phyloP scores from a whole-genome alignment of 2,888 invertebrate genomes.

The Microplitis deprimator region DNA sequence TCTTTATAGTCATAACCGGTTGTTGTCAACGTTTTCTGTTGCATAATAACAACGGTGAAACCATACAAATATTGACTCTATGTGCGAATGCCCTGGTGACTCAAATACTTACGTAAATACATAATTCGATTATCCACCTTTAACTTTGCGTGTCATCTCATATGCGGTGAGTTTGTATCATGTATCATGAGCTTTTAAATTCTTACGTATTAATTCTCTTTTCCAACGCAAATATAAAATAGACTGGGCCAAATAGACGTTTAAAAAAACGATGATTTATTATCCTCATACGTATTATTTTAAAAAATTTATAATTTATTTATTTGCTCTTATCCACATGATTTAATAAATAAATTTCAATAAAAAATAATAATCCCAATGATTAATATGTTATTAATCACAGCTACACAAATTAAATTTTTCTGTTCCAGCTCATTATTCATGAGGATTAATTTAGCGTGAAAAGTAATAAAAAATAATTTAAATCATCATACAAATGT shows the following conservation, averaged over 20 bases:
- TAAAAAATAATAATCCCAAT: not conserved
- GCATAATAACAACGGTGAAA: conserved; percentile 55
- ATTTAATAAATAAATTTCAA: not conserved
- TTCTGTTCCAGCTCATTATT: not conserved
- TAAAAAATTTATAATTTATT: not conserved
- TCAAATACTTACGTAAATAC: conserved; percentile 63
- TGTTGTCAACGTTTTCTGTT: conserved; percentile 41
- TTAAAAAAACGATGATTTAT: not conserved
- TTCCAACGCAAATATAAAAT: not conserved
- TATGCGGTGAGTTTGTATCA: conserved; percentile 9
- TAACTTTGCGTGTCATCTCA: conserved; percentile 27
- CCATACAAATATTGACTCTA: conserved; percentile 51
- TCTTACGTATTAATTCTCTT: conserved; percentile 24
- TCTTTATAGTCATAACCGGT: conserved; percentile 24
- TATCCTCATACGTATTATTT: not conserved
- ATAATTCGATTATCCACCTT: conserved; percentile 58
- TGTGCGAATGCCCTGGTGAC: conserved; percentile 52
- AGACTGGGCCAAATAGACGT: not conserved
- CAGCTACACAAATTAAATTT: not conserved
- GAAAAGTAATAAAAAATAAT: not conserved
- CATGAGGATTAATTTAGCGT: not conserved
- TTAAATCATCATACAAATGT: not conserved
- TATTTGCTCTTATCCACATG: not conserved
- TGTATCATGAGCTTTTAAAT: conserved; percentile 13
- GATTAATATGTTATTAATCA: not conserved